Evolutionary conservation across 1,140 invertebrate genomes (phyloP), one percentile per base, ranked within the genome.

Genomic region (Nephila pilipes): DNA sequence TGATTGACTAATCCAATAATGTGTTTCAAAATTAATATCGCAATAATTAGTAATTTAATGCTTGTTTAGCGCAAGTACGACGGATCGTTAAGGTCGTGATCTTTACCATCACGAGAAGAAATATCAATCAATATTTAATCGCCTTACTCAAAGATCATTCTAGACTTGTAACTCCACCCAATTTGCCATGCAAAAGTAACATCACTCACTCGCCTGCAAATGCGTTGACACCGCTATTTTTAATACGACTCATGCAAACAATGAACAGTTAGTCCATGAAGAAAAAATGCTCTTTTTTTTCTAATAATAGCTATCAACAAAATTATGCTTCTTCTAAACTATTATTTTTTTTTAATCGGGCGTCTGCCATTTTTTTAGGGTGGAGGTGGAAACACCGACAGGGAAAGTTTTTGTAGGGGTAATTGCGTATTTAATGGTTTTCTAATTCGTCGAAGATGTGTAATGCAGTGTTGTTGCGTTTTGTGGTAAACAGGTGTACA

Each of bases 391-490:
- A 85, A 29, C 25, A 58, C 83, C 46, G 29, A 29, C 12, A 85
- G 54, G 46, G 36, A 85, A 85, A 85, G 55, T 32, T 85, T 38
- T 29, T 60, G 54, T 32, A 36, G 18, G 54, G 81, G 29, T 85
- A 32, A 36, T 85, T 85, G 83, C 20, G 22, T 60, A 55, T 55
- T 57, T 85, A 85, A 85, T 85, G 83, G 83, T 29, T 85, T 85
- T 85, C 57, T 85, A 36, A 85, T 85, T 85, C 57, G 25, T 29
- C 29, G 14, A 57, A 32, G 55, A 58, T 8, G 54, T 58, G 83
- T 85, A 85, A 85, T 85, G n/a, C 54, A 36, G 58, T 85, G 83
- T 85, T 85, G 54, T 85, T 58, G 80, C 38, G 6, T 85, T 57
- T 32, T 32, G 25, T n/a, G n/a, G 83, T 25, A 29, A 60, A 85